Evolutionary conservation across 2,113 vertebrate species (phyloP), one percentile per base, ranked within the genome.

Genomic region (Bothrops jararaca): DNA sequence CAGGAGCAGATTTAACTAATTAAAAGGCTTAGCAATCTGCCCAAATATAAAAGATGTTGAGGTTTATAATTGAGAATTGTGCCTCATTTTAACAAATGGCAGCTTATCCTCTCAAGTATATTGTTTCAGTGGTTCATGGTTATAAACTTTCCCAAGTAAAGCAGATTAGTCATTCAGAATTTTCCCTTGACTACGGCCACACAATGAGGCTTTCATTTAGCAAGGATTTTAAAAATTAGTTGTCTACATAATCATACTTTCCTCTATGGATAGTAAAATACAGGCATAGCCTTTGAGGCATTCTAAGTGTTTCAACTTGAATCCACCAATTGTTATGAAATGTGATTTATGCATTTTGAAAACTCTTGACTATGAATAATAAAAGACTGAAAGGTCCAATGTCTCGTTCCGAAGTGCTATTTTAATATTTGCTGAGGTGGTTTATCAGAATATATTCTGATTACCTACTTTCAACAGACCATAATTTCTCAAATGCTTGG

Each of bases 1-100:
- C 23, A 96, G 97, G 97, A 97, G 95, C 95, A 98, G 97, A 98
- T 98, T 98, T 97, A 97, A 98, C 98, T 98, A 98, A 98, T 98
- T 98, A 98, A 92, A 87, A 96, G 97, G 96, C 97, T 97, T 97
- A 96, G 98, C 96, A 95, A 94, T 13, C 94, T 26, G 88, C 97
- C 97, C 94, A 94, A 96, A 97, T 95, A 97, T 89, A 97, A 98
- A 96, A 96, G 96, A 97, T 96, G 95, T 96, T 69, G 95, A 88
- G 90, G 93, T 94, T 98, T 98, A 94, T 97, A 97, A 97, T 94
- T 93, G 85, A 96, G 96, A 93, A 94, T 96, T 97, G 57, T 95
- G 97, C 93, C 97, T 86, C 10, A 92, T 97, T 96, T 96, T 96
- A 96, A 96, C 95, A 94, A 97, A 97, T 96, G 96, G 96, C 94